Conservation (phyloP, 2,888 invertebrate genomes). For the Polyploca ridens region DNA sequence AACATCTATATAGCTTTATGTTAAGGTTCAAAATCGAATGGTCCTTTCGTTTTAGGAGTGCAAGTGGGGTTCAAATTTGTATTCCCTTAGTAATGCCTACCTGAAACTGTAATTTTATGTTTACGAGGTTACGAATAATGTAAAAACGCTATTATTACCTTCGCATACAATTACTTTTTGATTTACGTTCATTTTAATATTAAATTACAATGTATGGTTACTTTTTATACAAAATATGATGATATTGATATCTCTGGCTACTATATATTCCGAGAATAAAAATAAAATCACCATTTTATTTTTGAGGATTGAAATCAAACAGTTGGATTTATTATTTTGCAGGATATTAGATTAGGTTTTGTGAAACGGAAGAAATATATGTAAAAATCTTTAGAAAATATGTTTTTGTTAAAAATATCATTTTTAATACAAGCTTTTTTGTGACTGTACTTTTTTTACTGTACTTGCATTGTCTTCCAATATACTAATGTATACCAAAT, state of each 20-base stretch:
- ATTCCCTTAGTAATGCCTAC: slow-evolving; percentile 23
- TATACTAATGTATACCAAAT: too few relatives aligned
- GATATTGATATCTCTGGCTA: background rate
- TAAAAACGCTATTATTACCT: slow-evolving; percentile 32
- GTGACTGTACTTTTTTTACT: too few relatives aligned
- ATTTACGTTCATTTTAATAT: background rate
- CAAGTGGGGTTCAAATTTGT: slow-evolving; percentile 5
- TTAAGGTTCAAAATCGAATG: background rate
- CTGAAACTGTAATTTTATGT: slow-evolving; percentile 34
- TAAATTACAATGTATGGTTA: background rate
- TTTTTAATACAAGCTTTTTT: too few relatives aligned
- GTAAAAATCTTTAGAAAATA: too few relatives aligned
- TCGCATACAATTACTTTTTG: slow-evolving; percentile 14
- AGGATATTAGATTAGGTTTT: too few relatives aligned
- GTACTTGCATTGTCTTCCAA: too few relatives aligned
- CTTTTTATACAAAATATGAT: background rate
- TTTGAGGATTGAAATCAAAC: too few relatives aligned
- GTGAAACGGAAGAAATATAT: too few relatives aligned
- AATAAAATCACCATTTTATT: background rate
- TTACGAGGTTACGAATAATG: slow-evolving; percentile 40
- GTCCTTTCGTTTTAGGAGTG: slow-evolving; percentile 16
- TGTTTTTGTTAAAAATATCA: too few relatives aligned
- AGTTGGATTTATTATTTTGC: too few relatives aligned
- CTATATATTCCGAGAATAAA: too few relatives aligned
- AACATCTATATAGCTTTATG: background rate